Evolutionary conservation across 2,113 vertebrate species (phyloP).

Genomic region (Thomomys bottae): DNA sequence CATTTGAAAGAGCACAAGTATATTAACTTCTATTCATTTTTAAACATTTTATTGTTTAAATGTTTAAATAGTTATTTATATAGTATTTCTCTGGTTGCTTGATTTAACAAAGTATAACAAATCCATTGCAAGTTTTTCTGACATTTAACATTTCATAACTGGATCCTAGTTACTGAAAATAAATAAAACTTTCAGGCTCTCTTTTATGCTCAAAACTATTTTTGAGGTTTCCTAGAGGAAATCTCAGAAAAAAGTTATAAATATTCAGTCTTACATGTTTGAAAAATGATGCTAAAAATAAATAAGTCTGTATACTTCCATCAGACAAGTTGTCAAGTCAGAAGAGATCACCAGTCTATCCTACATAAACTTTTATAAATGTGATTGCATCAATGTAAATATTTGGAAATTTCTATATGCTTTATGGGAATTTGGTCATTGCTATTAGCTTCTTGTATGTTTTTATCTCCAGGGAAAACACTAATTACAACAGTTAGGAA

Average conservation of each 20-base stretch:
- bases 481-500: background rate
- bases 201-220: background rate
- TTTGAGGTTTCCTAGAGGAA: background rate
- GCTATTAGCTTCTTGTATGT: background rate
- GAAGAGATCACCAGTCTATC: background rate
- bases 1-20: background rate
- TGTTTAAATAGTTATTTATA: conserved; percentile 21
- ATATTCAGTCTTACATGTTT: background rate
- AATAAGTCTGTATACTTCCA: background rate
- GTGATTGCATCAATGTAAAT: background rate
- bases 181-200: background rate
- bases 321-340: background rate
- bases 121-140: background rate
- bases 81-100: background rate
- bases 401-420: background rate
- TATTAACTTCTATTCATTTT: conserved; percentile 13
- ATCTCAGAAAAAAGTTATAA: background rate
- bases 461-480: background rate
- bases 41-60: conserved; percentile 27
- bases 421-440: background rate
- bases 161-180: background rate
- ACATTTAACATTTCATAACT: background rate
- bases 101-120: background rate
- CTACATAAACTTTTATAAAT: background rate
- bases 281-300: conserved; percentile 1